A percentile compares a stretch with the other conserved stretches of the same genome.
Conservation (phyloP, 2,888 invertebrate species). For the Pasiphila rectangulata region DNA sequence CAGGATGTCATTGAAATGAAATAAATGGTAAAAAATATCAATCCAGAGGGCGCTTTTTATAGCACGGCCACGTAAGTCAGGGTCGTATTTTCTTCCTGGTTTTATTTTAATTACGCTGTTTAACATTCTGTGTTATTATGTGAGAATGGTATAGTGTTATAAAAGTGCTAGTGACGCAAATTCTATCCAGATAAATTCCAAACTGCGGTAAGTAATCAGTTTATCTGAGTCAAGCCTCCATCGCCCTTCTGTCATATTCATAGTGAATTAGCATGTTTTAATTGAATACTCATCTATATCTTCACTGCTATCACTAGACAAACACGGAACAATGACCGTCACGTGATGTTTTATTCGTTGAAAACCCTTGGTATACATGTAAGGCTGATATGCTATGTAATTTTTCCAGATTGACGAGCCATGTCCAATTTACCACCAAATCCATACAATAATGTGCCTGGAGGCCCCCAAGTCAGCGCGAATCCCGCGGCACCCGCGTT, state of each 20-base stretch:
- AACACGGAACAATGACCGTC: slow-evolving; percentile 39
- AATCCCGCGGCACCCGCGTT: slow-evolving; percentile 48
- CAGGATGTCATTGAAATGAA: not conserved
- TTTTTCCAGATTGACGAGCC: slow-evolving; percentile 69
- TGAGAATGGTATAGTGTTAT: slow-evolving; percentile 65
- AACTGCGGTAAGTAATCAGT: slow-evolving; percentile 57
- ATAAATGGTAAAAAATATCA: slow-evolving; percentile 46
- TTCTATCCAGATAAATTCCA: slow-evolving; percentile 51
- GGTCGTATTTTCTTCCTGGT: slow-evolving; percentile 73
- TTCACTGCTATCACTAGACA: slow-evolving; percentile 54
- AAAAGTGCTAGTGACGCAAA: slow-evolving; percentile 54
- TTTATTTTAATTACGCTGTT: slow-evolving; percentile 62
- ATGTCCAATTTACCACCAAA: slow-evolving; percentile 75
- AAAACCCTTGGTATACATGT: slow-evolving; percentile 7
- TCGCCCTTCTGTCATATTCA: slow-evolving; percentile 63
- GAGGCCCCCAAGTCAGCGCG: slow-evolving; percentile 51
- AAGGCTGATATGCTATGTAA: slow-evolving; percentile 36
- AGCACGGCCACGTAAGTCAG: slow-evolving; percentile 80
- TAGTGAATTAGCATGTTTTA: slow-evolving; percentile 74
- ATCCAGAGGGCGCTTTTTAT: slow-evolving; percentile 75
- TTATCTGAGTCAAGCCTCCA: slow-evolving; percentile 36
- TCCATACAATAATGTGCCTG: slow-evolving; percentile 59
- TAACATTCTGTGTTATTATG: slow-evolving; percentile 60
- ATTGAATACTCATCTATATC: slow-evolving; percentile 57
- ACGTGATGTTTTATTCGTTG: slow-evolving; percentile 10